These are phyloP conservation scores for Probaryconus sp. DNA, from an alignment of 1,140 invertebrate species.

Conservation along the genomic window DNA sequence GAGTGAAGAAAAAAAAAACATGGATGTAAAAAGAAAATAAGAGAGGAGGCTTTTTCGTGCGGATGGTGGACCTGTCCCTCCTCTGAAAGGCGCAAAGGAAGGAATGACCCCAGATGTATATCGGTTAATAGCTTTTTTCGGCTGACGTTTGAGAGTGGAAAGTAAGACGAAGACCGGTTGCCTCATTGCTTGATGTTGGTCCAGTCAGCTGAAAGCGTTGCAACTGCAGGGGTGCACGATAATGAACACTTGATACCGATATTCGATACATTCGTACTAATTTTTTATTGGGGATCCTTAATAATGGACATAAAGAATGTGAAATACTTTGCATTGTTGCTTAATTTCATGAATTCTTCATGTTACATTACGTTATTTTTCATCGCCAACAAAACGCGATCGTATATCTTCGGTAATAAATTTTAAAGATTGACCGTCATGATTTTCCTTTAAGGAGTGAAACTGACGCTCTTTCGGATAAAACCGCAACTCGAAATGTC, in stretches of 20 bases:
- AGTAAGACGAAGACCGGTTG: conserved; percentile 56
- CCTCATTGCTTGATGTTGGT: conserved; percentile 22
- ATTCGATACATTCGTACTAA: conserved; percentile 10
- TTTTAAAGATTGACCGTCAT: too few relatives aligned
- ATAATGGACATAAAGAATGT: too few relatives aligned
- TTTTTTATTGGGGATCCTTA: conserved; percentile 5
- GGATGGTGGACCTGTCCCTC: conserved; percentile 26
- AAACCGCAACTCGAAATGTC: too few relatives aligned
- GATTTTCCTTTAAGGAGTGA: conserved; percentile 41
- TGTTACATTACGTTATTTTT: neutral
- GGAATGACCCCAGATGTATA: conserved; percentile 75
- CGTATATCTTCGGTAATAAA: too few relatives aligned
- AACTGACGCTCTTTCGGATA: conserved; percentile 16
- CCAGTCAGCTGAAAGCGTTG: conserved; percentile 26
- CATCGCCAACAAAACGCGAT: too few relatives aligned
- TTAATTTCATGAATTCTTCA: too few relatives aligned
- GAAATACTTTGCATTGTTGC: too few relatives aligned
- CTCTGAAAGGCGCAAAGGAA: conserved; percentile 56
- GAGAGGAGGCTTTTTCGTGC: conserved; percentile 11
- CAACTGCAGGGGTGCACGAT: conserved; percentile 47
- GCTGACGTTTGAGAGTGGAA: conserved; percentile 50
- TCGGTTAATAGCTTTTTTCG: conserved; percentile 75
- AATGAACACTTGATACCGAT: conserved; percentile 51
- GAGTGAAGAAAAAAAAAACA: conserved; percentile 14
- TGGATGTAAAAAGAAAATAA: conserved; percentile 15